These are phyloP conservation scores for Pterocles gutturalis DNA, from an alignment of 2,113 vertebrate species.

Conservation along the genomic window DNA sequence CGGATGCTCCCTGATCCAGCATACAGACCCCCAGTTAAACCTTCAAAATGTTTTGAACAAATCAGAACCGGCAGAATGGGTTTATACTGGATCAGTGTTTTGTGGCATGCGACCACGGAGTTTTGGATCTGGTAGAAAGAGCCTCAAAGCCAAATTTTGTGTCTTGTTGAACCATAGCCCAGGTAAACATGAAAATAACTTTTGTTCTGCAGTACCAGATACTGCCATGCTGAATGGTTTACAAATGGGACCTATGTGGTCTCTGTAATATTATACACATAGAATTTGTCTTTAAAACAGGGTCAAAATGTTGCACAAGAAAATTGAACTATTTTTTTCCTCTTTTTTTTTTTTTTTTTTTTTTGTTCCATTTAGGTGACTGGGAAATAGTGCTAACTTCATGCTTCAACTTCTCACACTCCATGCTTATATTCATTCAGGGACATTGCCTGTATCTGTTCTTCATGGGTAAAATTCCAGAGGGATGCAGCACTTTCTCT, in stretches of 20 bases:
- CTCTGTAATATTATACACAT: background rate
- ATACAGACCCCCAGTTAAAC: background rate
- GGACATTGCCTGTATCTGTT: background rate
- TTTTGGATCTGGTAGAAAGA: background rate
- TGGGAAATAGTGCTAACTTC: background rate
- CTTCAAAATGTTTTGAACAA: background rate
- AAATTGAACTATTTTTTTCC: background rate
- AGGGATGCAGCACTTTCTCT: background rate
- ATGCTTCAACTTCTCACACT: background rate
- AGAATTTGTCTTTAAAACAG: background rate
- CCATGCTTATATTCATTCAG: background rate
- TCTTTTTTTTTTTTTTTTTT: background rate
- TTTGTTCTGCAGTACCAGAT: background rate
- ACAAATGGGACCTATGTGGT: background rate
- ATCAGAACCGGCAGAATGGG: constrained; percentile 12
- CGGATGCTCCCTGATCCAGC: background rate
- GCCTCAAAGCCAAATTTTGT: background rate
- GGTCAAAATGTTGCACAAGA: background rate
- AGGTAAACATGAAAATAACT: constrained; percentile 8
- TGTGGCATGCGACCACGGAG: background rate
- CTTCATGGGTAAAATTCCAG: background rate
- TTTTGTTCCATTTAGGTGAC: background rate
- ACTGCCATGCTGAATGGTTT: background rate
- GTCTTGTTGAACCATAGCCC: background rate
- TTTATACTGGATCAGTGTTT: background rate